Percentiles rank a stretch among this genome's conserved stretches.
These are phyloP conservation scores for Picus viridis DNA, from an alignment of 2,797 vertebrate species.

Conservation along the genomic window DNA sequence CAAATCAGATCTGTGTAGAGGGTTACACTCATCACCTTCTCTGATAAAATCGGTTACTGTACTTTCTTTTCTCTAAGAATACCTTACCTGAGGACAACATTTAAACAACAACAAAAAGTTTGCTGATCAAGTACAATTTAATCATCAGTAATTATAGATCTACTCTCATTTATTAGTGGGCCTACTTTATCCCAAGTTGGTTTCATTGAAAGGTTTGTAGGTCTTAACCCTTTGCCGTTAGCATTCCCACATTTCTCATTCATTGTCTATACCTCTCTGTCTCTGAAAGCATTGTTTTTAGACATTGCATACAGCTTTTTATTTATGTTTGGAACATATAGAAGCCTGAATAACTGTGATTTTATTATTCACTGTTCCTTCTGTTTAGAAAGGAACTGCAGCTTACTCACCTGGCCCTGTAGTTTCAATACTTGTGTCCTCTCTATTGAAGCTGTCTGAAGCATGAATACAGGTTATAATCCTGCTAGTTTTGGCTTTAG, in stretches of 20 bases:
- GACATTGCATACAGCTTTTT: neutral
- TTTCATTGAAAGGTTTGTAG: neutral
- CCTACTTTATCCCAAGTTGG: neutral
- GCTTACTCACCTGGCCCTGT: neutral
- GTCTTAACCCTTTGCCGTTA: neutral
- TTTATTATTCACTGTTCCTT: neutral
- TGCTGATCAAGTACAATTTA: neutral
- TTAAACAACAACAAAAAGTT: neutral
- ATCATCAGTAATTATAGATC: neutral
- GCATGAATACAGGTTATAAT: neutral
- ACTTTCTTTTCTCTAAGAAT: neutral
- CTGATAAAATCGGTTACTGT: neutral
- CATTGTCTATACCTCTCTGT: neutral
- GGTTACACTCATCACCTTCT: neutral
- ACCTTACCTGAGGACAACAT: neutral
- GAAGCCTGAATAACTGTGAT: neutral
- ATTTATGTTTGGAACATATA: neutral
- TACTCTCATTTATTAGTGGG: neutral
- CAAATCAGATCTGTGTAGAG: slow-evolving; percentile 17
- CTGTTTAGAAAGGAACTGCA: neutral
- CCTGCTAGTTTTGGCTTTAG: neutral
- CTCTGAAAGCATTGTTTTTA: neutral
- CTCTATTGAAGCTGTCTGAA: neutral
- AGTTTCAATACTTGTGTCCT: neutral
- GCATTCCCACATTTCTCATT: neutral